phyloP scores from a whole-genome alignment of 2,113 vertebrate species.

The Colaptes auratus region DNA sequence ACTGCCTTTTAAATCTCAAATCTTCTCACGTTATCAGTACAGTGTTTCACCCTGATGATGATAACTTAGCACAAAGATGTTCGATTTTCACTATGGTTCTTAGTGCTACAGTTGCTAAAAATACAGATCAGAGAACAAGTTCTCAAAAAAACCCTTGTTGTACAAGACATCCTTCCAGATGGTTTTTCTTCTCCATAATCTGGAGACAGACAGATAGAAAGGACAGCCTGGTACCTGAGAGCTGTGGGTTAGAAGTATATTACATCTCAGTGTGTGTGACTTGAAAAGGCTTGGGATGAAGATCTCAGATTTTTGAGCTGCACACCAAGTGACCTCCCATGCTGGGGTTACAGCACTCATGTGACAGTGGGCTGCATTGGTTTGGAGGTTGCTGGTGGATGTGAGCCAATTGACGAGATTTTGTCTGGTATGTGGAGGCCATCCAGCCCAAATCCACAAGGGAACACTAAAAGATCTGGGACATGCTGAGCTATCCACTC shows the following conservation, averaged over 20 bases:
- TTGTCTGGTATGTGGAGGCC: background rate
- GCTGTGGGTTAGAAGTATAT: background rate
- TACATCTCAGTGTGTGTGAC: background rate
- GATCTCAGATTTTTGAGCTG: background rate
- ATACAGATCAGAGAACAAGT: background rate
- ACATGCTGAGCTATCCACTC: background rate
- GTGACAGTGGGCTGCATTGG: background rate
- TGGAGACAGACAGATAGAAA: background rate
- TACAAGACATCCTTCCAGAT: background rate
- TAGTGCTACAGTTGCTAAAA: conserved; percentile 26
- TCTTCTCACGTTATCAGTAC: conserved; percentile 23
- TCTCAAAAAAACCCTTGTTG: background rate
- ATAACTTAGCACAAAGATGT: background rate
- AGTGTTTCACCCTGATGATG: background rate
- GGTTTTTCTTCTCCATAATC: background rate
- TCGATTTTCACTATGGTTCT: background rate
- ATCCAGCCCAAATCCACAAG: conserved; percentile 27
- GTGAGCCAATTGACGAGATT: background rate
- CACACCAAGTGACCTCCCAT: background rate
- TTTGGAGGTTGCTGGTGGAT: background rate
- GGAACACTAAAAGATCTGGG: conserved; percentile 28
- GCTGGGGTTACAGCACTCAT: background rate
- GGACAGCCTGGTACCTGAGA: background rate
- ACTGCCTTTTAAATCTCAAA: conserved; percentile 18
- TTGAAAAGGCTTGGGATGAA: background rate